Conservation (phyloP, 2,797 vertebrate species). For the Syncerus caffer region DNA sequence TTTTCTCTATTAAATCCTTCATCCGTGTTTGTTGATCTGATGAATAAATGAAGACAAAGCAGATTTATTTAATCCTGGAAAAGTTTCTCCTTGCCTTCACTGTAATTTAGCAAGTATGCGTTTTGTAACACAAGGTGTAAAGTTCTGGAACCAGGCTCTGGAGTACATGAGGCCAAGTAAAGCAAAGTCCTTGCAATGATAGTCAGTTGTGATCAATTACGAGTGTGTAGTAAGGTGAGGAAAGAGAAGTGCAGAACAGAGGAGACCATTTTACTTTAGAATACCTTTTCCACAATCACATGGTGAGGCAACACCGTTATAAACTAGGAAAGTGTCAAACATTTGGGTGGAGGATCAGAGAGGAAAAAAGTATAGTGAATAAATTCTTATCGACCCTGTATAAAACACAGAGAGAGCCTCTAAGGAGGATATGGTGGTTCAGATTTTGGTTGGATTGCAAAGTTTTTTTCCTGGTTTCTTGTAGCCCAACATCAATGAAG, state of each 20-base stretch:
- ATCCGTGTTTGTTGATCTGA: background rate
- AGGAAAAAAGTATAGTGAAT: background rate
- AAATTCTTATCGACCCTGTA: background rate
- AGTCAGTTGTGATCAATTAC: background rate
- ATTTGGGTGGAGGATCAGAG: background rate
- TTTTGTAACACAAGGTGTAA: background rate
- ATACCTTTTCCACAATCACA: background rate
- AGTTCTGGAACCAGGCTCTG: background rate
- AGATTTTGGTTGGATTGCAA: background rate
- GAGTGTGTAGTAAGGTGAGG: background rate
- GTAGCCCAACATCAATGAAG: background rate
- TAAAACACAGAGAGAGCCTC: background rate
- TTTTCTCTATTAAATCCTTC: background rate
- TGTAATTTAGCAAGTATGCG: background rate
- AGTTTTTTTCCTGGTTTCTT: background rate
- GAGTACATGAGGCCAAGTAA: too few species aligned
- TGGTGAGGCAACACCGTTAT: background rate
- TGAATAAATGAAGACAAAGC: constrained; percentile 20
- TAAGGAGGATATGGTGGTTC: background rate
- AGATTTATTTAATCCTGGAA: background rate
- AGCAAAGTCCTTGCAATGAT: background rate
- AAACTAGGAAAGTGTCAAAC: background rate
- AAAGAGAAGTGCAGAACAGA: background rate
- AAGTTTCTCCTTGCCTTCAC: background rate
- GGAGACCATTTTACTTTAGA: background rate